phyloP scores from a whole-genome alignment of 2,888 invertebrate genomes.

The Cantharis nigra region DNA sequence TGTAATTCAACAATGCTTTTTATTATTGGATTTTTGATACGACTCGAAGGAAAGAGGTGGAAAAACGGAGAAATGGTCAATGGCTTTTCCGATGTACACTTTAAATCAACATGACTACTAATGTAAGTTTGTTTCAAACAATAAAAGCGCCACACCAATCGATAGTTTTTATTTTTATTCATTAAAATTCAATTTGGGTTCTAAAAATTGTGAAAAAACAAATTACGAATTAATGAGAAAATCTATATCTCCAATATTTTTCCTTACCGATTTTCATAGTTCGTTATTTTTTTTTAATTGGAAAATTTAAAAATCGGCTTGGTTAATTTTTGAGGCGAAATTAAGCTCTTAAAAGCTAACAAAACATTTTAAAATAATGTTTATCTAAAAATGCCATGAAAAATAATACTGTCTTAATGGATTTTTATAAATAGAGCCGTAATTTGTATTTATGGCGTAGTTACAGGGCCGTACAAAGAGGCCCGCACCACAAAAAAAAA shows the following conservation, averaged over 20 bases:
- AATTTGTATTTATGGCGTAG: not conserved
- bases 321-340: not conserved
- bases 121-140: too few relatives aligned
- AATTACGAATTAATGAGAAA: not conserved
- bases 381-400: not conserved
- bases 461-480: not conserved
- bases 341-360: not conserved
- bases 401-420: not conserved
- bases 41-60: not conserved
- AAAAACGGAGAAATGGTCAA: not conserved
- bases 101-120: not conserved
- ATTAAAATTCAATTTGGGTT: not conserved
- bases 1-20: not conserved
- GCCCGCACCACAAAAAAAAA: too few relatives aligned
- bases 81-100: not conserved
- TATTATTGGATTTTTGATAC: not conserved
- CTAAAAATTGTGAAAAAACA: not conserved
- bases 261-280: not conserved
- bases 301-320: not conserved
- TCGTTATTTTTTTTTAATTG: not conserved
- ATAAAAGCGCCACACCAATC: not conserved
- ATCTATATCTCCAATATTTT: not conserved
- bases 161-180: not conserved
- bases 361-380: not conserved
- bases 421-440: not conserved